These are phyloP conservation scores for Coenonympha arcania DNA, from an alignment of 2,888 invertebrate genomes.

Conservation along the genomic window DNA sequence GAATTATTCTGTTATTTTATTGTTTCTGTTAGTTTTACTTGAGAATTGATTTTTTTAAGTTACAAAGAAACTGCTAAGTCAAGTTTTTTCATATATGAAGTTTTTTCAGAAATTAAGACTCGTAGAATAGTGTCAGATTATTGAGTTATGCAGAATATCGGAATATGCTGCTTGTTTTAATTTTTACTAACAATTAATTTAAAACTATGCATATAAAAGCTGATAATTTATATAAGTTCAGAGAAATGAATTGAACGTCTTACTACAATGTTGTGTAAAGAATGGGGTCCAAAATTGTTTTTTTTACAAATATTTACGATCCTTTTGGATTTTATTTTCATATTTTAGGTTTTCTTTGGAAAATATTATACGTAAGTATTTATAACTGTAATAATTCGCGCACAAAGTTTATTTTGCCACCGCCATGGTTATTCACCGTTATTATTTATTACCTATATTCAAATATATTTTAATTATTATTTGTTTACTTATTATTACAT, in stretches of 20 bases:
- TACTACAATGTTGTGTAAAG: constrained; percentile 10
- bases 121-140: too few species aligned
- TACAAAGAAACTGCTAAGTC: too few species aligned
- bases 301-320: constrained; percentile 17
- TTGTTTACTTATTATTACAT: too few species aligned
- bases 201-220: neutral
- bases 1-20: too few species aligned
- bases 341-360: neutral
- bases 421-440: neutral
- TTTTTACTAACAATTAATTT: neutral
- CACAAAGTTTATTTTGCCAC: neutral
- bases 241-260: neutral
- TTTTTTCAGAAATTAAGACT: too few species aligned
- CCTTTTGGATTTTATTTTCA: constrained; percentile 5
- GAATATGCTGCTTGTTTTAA: too few species aligned
- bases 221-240: neutral
- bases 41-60: too few species aligned
- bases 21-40: too few species aligned
- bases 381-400: neutral
- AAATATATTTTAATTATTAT: neutral
- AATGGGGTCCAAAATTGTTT: constrained; percentile 22
- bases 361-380: neutral
- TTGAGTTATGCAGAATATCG: too few species aligned
- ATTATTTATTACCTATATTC: neutral
- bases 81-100: too few species aligned